Conservation (phyloP, 1,140 invertebrate species). For the Parapsyche elsis region DNA sequence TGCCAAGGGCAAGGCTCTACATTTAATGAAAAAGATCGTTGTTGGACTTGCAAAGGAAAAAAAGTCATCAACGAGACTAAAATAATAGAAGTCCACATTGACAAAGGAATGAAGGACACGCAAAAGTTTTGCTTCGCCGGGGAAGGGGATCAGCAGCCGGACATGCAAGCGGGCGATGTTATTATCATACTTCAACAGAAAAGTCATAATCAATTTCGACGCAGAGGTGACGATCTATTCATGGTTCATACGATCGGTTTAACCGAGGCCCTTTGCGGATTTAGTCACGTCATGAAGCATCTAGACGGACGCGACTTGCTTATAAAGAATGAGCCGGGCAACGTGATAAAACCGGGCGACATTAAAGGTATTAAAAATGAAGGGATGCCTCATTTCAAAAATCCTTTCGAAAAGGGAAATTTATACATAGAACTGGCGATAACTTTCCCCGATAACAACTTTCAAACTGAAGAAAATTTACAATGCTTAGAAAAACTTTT, state of each 20-base stretch:
- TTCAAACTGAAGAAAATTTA: conserved; percentile 75
- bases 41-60: conserved; percentile 82
- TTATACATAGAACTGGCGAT: conserved; percentile 90
- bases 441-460: conserved; percentile 85
- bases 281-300: conserved; percentile 83
- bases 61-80: conserved; percentile 83
- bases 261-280: conserved; percentile 92
- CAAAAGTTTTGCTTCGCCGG: conserved; percentile 88
- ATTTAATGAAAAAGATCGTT: conserved; percentile 85
- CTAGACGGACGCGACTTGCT: conserved; percentile 85
- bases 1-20: conserved; percentile 79
- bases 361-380: conserved; percentile 84
- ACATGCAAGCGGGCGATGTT: conserved; percentile 86
- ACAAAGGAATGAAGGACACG: conserved; percentile 91
- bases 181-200: conserved; percentile 89
- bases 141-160: conserved; percentile 91
- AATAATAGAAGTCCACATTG: conserved; percentile 89
- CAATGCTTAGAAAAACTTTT: conserved; percentile 78
- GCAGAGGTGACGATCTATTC: conserved; percentile 80
- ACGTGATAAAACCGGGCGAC: conserved; percentile 82
- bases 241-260: conserved; percentile 80
- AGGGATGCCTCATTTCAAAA: conserved; percentile 90
- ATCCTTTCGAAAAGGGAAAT: conserved; percentile 86
- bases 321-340: conserved; percentile 77
- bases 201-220: conserved; percentile 80